Evolutionary conservation across 2,797 vertebrate species (phyloP), one percentile per base, ranked within the genome.

Genomic region (Linurgus olivaceus): DNA sequence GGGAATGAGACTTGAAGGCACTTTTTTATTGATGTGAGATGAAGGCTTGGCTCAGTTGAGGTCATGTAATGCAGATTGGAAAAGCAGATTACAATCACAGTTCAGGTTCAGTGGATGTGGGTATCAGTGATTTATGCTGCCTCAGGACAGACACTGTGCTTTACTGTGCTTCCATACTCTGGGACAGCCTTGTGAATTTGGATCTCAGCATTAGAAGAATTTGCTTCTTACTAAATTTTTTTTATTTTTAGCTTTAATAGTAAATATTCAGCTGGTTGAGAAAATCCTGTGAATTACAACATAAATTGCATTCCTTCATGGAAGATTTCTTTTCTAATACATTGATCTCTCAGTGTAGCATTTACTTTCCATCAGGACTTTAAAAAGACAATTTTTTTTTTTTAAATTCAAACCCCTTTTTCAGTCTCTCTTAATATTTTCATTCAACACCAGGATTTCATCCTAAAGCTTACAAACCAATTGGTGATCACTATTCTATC

Each of bases 401-500:
- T 9, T 17, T 17, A 9, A 42, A 75, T 47, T 65, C 8, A 47
- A 13, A 14, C 4, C 7, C 45, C 50, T 44, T 44, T 71, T 65
- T 33, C 19, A 58, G 8, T 48, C 9, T 61, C 7, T 82, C 17
- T 83, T 79, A 2, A 1, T 31, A 61, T 81, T 86, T 85, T 67
- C 31, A 23, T 91, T 63, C 76, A 57, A 92, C 78, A 94, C 62
- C 67, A 89, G 38, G 79, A 86, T 93, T 86, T 89, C 33, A 29
- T 76, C 90, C 77, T 71, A 68, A 66, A 83, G 44, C 70, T 93
- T 95, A 72, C 81, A 89, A 87, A 80, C 52, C 44, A 91, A 15
- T 38, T 90, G 42, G 81, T 91, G 93, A 91, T 82, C 77, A 65
- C 51, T 91, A 10, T 93, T 88, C 78, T 63, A 26, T 83, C 75